phyloP scores from a whole-genome alignment of 2,113 vertebrate genomes.

The Gila orcuttii region DNA sequence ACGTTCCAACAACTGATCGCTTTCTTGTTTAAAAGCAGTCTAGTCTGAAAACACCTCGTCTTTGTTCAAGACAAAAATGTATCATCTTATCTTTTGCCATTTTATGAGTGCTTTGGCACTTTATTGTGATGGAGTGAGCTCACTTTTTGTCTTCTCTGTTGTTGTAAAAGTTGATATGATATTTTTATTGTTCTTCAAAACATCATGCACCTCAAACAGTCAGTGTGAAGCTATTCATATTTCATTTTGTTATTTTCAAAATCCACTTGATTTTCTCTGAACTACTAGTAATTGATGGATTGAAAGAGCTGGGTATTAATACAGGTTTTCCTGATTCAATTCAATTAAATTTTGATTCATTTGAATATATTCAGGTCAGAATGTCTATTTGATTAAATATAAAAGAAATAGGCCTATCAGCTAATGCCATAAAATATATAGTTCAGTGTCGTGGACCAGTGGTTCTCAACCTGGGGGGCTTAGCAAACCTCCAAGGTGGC shows the following conservation, averaged over 20 bases:
- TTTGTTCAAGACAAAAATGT: background rate
- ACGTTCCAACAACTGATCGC: conserved; percentile 8
- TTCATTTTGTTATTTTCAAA: background rate
- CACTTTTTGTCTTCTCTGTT: background rate
- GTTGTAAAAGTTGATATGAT: background rate
- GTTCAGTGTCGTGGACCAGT: too few relatives aligned
- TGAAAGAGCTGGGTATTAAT: too few relatives aligned
- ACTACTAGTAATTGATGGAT: background rate
- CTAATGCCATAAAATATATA: too few relatives aligned
- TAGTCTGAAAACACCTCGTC: conserved; percentile 3
- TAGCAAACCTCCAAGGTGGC: too few relatives aligned
- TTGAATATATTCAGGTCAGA: too few relatives aligned
- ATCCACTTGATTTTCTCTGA: background rate
- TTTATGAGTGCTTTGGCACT: background rate
- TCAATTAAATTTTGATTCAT: too few relatives aligned
- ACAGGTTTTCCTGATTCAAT: too few relatives aligned
- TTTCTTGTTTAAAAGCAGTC: conserved; percentile 18
- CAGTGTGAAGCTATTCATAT: background rate
- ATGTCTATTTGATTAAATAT: too few relatives aligned
- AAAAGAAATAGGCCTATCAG: too few relatives aligned
- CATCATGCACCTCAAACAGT: background rate
- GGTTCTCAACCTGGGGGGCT: too few relatives aligned
- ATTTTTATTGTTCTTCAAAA: background rate
- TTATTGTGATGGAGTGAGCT: conserved; percentile 16
- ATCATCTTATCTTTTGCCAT: conserved; percentile 6